Conservation (phyloP, 2,113 vertebrate genomes). For the Astur gentilis region DNA sequence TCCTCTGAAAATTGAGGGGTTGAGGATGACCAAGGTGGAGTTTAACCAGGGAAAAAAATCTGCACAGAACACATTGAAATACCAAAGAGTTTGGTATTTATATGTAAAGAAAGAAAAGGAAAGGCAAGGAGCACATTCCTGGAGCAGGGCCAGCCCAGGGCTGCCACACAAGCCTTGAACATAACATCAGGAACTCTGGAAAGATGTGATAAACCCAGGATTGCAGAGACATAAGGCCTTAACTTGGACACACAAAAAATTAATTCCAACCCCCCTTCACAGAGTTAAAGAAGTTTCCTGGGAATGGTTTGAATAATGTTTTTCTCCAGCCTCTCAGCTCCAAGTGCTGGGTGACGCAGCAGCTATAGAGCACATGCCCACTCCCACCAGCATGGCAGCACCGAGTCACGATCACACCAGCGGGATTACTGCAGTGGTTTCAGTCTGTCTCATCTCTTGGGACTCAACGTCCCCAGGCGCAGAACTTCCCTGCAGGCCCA, state of each 20-base stretch:
- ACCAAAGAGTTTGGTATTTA: not conserved
- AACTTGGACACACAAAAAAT: not conserved
- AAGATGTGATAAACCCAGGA: conserved; percentile 3
- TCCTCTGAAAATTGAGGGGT: not conserved
- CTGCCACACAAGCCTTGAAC: conserved; percentile 5
- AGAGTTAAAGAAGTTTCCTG: not conserved
- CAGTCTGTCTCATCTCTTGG: not conserved
- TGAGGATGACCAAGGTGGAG: not conserved
- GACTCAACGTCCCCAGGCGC: fast-evolving
- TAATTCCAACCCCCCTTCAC: not conserved
- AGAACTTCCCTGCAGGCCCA: not conserved
- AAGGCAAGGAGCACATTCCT: conserved; percentile 15
- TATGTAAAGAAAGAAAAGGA: not conserved
- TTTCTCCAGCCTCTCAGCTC: not conserved
- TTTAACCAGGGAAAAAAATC: not conserved
- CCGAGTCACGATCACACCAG: not conserved
- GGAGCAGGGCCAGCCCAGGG: not conserved
- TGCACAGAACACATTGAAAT: not conserved
- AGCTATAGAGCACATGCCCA: fast-evolving
- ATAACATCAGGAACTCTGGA: conserved; percentile 36
- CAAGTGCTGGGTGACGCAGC: not conserved
- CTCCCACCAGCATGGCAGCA: fast-evolving
- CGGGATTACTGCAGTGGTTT: fast-evolving
- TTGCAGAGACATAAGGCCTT: not conserved
- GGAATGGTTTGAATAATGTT: not conserved